phyloP scores from a whole-genome alignment of 1,140 invertebrate species.

The Metopolophium dirhodum region DNA sequence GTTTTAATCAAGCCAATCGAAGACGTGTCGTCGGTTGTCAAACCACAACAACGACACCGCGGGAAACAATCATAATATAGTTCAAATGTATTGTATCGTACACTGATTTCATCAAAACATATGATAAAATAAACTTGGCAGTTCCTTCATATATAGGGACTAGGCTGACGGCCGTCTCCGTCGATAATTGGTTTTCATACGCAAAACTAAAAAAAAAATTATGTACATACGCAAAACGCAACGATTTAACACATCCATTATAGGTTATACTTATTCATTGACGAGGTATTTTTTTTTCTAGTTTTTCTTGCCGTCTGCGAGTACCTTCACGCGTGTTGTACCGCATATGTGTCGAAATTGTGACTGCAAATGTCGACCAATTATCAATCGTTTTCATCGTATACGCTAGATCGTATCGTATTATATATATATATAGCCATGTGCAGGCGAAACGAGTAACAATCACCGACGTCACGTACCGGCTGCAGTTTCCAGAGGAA shows the following conservation, averaged over 20 bases:
- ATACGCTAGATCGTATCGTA: background rate
- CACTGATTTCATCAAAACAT: too few relatives aligned
- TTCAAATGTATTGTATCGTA: too few relatives aligned
- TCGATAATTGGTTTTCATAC: background rate
- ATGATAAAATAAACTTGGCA: too few relatives aligned
- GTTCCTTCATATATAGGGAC: too few relatives aligned
- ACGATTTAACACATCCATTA: background rate
- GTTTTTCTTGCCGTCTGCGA: too few relatives aligned
- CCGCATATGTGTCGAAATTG: background rate
- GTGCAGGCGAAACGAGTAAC: background rate
- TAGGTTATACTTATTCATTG: too few relatives aligned
- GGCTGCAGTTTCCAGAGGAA: background rate
- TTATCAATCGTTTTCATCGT: background rate
- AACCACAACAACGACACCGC: too few relatives aligned
- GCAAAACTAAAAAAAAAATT: too few relatives aligned
- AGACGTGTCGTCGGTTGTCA: too few relatives aligned
- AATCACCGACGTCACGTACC: background rate
- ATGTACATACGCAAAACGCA: background rate
- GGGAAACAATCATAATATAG: too few relatives aligned
- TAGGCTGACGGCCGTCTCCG: background rate
- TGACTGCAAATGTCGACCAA: background rate
- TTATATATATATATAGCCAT: too few relatives aligned
- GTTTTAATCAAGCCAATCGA: too few relatives aligned
- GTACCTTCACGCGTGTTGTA: background rate
- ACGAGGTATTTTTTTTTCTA: background rate